Conservation (phyloP, 2,113 vertebrate genomes). For the Girardinichthys multiradiatus region DNA sequence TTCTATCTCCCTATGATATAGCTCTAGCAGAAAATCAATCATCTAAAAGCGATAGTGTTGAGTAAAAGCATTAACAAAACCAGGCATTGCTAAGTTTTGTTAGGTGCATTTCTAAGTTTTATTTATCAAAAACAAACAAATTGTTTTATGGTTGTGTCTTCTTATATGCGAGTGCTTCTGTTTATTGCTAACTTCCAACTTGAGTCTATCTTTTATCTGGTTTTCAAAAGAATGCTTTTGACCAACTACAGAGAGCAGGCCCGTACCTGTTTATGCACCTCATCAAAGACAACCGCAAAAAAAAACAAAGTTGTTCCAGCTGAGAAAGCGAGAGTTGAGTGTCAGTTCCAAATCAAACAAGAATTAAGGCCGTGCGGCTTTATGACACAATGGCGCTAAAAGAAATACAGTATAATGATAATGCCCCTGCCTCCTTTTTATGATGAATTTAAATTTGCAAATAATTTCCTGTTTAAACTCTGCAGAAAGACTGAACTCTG, state of each 20-base stretch:
- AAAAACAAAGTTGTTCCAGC: background rate
- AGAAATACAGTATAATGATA: background rate
- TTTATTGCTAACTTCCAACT: background rate
- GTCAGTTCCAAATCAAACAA: constrained; percentile 8
- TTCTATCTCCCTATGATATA: background rate
- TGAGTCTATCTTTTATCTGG: background rate
- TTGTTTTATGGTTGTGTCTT: background rate
- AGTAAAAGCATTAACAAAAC: too few relatives aligned
- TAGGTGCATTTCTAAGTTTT: background rate
- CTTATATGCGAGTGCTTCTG: background rate
- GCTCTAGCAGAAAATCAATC: background rate
- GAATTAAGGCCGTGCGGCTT: constrained; percentile 1
- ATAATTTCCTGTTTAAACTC: background rate
- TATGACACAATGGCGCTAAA: background rate
- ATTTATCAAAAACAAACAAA: background rate
- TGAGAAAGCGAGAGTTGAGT: constrained; percentile 17
- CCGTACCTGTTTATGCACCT: background rate
- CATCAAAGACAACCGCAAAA: background rate
- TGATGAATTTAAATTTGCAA: background rate
- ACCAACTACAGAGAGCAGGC: background rate
- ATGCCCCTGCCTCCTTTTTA: background rate
- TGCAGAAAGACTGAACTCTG: background rate
- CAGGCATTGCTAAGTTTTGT: background rate
- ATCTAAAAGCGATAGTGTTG: too few relatives aligned
- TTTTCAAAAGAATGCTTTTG: constrained; percentile 25